Base-by-base conservation (phyloP, 2,113 vertebrate genomes). In the Leptobrachium leishanense region DNA sequence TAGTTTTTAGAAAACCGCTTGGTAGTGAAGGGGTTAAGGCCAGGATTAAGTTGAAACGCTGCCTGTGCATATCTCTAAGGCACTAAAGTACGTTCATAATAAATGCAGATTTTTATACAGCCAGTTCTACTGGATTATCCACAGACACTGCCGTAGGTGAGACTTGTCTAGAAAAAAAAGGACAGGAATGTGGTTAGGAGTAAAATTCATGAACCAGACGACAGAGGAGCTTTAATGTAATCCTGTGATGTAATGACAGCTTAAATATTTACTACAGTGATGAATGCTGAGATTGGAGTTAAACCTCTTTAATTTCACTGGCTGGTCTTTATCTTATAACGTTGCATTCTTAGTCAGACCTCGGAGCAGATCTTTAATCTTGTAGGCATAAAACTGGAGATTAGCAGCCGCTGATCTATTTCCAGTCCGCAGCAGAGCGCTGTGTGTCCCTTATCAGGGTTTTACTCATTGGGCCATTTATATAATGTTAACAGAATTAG, bases 281-380 rank as follows among this genome's bases (percentile, higher is more conserved):
- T 96, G 94, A 95, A 93, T 95, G 94, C 88, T 68, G 92, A 93
- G 94, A 96, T 94, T 95, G 92, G 85, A 88, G 82, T 92, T 90
- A 95, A 96, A 94, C 90, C 93, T 92, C 91, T 95, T 95, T 94
- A 94, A 96, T 96, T 96, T 96, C 91, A 89, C 90, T 94, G 88
- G 53, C 88, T 82, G 82, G 86, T 87, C 88, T 95, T 95, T 95
- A 97, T 96, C 95, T 94, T 91, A 90, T 92, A 92, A 94, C 92
- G 92, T 93, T 92, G 90, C 83, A 82, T 93, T 95, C 92, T 95
- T 96, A 95, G 96, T 96, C 93, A 95, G 84, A 94, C 95, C 88
- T 92, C 91, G 69, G 84, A 92, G 90, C 82, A 89, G 90, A 92
- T 92, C 92, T 94, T 90, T 96, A 97, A 97, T 96, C 94, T 93